These are phyloP conservation scores for Redunca redunca DNA, from an alignment of 2,113 vertebrate species.

Conservation along the genomic window DNA sequence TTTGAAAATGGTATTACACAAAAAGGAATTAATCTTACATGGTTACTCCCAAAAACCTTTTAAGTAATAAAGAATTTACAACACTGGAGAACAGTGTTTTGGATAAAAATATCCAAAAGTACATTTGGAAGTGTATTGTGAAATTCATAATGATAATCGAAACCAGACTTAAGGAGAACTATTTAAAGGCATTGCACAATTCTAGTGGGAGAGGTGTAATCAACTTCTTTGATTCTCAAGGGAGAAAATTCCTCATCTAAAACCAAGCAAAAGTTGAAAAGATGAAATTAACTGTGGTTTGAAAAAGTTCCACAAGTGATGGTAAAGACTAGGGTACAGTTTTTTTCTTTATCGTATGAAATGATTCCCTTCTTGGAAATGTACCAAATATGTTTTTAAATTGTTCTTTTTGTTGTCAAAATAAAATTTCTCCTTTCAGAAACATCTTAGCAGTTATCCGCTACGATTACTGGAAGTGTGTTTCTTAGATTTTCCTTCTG, in stretches of 20 bases:
- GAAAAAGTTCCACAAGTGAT: slow-evolving; percentile 46
- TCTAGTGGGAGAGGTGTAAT: slow-evolving; percentile 62
- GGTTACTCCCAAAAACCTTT: slow-evolving; percentile 5
- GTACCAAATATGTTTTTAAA: slow-evolving; percentile 53
- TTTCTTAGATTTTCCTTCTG: slow-evolving; percentile 19
- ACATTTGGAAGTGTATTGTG: slow-evolving; percentile 69
- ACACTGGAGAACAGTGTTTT: slow-evolving; percentile 22
- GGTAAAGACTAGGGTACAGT: background rate
- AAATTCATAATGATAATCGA: slow-evolving; percentile 61
- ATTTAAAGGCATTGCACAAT: slow-evolving; percentile 71
- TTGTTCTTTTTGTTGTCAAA: slow-evolving; percentile 45
- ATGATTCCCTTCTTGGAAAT: slow-evolving; percentile 42
- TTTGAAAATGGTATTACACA: background rate
- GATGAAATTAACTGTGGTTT: slow-evolving; percentile 11
- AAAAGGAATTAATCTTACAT: slow-evolving; percentile 1
- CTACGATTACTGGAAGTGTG: slow-evolving; percentile 31
- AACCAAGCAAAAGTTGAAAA: slow-evolving; percentile 47
- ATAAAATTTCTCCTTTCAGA: slow-evolving; percentile 64
- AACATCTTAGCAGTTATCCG: slow-evolving; percentile 22
- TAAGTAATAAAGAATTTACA: slow-evolving; percentile 27
- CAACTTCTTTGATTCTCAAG: slow-evolving; percentile 33
- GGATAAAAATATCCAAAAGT: slow-evolving; percentile 65
- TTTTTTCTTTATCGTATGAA: background rate
- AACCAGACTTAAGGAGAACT: slow-evolving; percentile 62
- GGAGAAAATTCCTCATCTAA: slow-evolving; percentile 18